Base-by-base conservation (phyloP, 2,888 invertebrate genomes). In the Dendrolimus pini region DNA sequence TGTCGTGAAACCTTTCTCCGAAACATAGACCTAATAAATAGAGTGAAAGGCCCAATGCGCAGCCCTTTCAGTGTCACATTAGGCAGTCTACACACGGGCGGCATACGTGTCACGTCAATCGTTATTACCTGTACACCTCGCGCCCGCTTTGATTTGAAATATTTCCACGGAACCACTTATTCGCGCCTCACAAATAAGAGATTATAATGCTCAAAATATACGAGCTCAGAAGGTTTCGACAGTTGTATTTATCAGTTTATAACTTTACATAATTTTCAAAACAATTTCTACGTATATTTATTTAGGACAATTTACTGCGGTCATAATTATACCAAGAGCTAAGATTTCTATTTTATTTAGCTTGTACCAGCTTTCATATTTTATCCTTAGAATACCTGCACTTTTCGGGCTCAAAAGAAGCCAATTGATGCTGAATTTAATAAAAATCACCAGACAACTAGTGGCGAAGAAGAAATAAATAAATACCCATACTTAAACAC, bases 101-200 rank as follows among this genome's bases (percentile, higher is more conserved):
- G 73, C 81, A 81, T 80, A 87, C 86, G 77, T 82, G 86, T 85
- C 88, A 85, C 88, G 87, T 85, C 80, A 83, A 71, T 77, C 85
- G 83, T 85, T 86, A 87, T 85, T 85, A 85, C 83, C 85, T 81
- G 82, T 83, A 83, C 77, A 72, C 74, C 70, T 71, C 78, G 78
- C 77, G 74, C 76, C 78, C 74, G 83, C 76, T 68, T 86, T 86
- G 89, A 90, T 90, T 90, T 89, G 86, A 87, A 90, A 89, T 90
- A 89, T 87, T 90, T 89, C 78, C 89, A 89, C 89, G 89, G 79
- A 89, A 86, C 84, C 89, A 88, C 89, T 89, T 89, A 89, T 83
- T 82, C 85, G 82, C 82, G 82, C 81, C 85, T 87, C 79, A 68
- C 79, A 75, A 81, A 77, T 74, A 77, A 69, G 70, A 71, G 68